Percentiles rank a stretch among this genome's conserved stretches.
Evolutionary conservation across 2,797 vertebrate species (phyloP).

Genomic region (Telmatherina bonti): DNA sequence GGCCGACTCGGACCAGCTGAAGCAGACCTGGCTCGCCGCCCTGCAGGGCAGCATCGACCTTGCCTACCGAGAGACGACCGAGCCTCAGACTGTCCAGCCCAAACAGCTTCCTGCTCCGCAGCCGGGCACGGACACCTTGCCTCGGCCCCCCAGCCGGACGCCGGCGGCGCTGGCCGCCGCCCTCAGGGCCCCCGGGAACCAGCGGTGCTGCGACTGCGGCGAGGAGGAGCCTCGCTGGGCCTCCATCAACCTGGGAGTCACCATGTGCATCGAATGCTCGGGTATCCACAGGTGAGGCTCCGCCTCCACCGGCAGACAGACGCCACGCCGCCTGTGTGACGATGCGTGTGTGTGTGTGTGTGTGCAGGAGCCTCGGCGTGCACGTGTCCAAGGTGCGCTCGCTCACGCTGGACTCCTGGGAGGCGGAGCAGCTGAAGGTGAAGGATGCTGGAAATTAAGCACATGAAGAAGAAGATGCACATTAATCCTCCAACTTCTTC

Average conservation of each 20-base stretch:
- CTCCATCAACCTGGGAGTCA: constrained; percentile 83
- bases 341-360: constrained; percentile 14
- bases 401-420: constrained; percentile 86
- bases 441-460: no score
- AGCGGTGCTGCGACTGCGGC: constrained; percentile 81
- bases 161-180: constrained; percentile 62
- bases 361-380: constrained; percentile 82
- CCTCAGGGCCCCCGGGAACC: constrained; percentile 73
- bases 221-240: constrained; percentile 83
- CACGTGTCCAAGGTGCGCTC: constrained; percentile 85
- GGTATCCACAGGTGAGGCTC: constrained; percentile 77
- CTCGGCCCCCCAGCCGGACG: constrained; percentile 21
- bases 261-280: constrained; percentile 85
- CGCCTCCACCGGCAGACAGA: not conserved
- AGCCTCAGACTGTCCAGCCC: constrained; percentile 52
- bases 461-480: no score
- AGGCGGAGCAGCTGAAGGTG: constrained; percentile 85
- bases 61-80: constrained; percentile 74
- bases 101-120: constrained; percentile 43
- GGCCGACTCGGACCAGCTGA: constrained; percentile 80
- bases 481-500: no score
- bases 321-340: no score
- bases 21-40: constrained; percentile 75
- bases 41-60: constrained; percentile 82
- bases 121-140: constrained; percentile 6